A percentile compares a stretch with the other conserved stretches of the same genome.
Conservation (phyloP, 2,888 invertebrate genomes). For the Melinopterus prodromus region DNA sequence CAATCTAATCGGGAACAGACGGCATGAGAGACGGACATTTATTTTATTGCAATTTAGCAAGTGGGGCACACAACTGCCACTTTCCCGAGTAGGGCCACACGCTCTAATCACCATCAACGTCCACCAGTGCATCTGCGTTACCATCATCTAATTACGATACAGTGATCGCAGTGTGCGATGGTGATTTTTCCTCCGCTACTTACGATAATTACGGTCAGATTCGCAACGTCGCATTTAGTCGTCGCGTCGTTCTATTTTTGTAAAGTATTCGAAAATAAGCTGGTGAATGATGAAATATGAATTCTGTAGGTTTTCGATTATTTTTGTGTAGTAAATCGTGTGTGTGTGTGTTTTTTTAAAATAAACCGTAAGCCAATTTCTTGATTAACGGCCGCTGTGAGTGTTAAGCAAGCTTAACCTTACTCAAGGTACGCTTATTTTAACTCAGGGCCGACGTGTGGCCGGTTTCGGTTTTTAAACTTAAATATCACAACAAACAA, state of each 20-base stretch:
- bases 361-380: background rate
- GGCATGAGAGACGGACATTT: background rate
- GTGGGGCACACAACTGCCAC: constrained; percentile 4
- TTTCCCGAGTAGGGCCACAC: background rate
- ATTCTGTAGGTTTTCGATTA: background rate
- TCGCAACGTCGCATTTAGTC: background rate
- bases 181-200: background rate
- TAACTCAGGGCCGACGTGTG: background rate
- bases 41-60: constrained; percentile 4
- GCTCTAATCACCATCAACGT: background rate
- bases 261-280: background rate
- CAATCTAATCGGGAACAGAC: background rate
- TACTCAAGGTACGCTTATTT: background rate
- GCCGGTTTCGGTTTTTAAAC: no score
- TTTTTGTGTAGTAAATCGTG: background rate
- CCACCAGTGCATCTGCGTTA: background rate
- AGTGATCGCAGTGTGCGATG: background rate
- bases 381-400: background rate
- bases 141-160: constrained; percentile 4
- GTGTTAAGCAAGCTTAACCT: background rate
- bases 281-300: background rate
- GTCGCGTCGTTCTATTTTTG: no score
- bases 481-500: background rate
- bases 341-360: background rate
- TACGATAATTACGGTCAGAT: background rate